Evolutionary conservation across 2,888 invertebrate genomes (phyloP).

Genomic region (Noctua janthina): DNA sequence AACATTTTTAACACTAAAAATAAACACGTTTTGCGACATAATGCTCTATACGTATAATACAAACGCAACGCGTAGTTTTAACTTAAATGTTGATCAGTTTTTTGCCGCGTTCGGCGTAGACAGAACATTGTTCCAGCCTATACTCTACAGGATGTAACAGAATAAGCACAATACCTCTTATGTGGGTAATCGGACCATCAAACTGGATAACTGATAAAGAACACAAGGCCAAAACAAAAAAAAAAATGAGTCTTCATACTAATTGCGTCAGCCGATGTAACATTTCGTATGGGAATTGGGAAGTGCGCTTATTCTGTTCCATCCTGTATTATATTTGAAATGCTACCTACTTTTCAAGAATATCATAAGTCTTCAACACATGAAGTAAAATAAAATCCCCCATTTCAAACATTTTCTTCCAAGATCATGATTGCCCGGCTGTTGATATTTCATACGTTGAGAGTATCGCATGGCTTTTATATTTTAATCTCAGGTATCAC

Average conservation of each 20-base stretch:
- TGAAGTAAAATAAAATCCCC: not conserved
- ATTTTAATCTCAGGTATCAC: slow-evolving; percentile 45
- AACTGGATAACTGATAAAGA: not conserved
- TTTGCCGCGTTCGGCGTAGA: not conserved
- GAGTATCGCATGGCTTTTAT: slow-evolving; percentile 14
- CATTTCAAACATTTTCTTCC: slow-evolving; percentile 5
- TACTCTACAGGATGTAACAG: not conserved
- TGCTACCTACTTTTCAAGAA: slow-evolving; percentile 14
- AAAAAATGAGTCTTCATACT: not conserved
- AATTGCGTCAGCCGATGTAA: not conserved
- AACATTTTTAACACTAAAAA: slow-evolving; percentile 39
- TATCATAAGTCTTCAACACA: slow-evolving; percentile 29
- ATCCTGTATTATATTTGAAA: slow-evolving; percentile 8
- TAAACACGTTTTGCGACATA: slow-evolving; percentile 38
- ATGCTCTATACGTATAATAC: slow-evolving; percentile 25
- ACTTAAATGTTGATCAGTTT: not conserved
- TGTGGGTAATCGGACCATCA: not conserved
- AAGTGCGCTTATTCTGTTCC: not conserved
- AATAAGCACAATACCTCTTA: not conserved
- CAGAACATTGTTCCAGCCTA: slow-evolving; percentile 19
- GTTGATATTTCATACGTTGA: slow-evolving; percentile 39
- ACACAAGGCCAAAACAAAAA: not conserved
- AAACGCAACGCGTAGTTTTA: slow-evolving; percentile 14
- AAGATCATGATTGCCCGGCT: slow-evolving; percentile 1
- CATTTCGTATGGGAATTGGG: not conserved